Conservation (phyloP, 2,797 vertebrate species). For the Rhynchotus rufescens region DNA sequence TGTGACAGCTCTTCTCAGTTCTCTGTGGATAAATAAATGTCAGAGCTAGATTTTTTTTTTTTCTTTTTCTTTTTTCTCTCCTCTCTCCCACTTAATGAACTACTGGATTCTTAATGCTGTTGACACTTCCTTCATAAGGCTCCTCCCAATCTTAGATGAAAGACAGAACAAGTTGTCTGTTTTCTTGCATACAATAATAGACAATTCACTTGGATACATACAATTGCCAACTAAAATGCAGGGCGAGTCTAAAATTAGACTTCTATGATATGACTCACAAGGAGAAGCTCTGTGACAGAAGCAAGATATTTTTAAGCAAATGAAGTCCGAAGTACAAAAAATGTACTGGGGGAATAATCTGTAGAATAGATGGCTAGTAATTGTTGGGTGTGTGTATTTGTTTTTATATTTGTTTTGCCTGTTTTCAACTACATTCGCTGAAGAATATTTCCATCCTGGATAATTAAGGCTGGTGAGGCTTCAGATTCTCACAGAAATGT, state of each 20-base stretch:
- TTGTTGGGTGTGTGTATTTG: neutral
- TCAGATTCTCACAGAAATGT: neutral
- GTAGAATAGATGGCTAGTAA: constrained; percentile 8
- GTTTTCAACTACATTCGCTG: neutral
- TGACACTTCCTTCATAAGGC: constrained; percentile 1
- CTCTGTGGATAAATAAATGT: neutral
- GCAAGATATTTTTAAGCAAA: constrained; percentile 40
- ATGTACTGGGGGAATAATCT: neutral
- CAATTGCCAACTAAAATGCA: constrained; percentile 23
- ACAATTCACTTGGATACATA: constrained; percentile 1
- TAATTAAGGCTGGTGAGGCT: neutral
- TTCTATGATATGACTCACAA: constrained; percentile 57
- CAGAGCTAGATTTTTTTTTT: neutral
- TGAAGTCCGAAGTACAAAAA: constrained; percentile 35
- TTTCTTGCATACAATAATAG: constrained; percentile 27
- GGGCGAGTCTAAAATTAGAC: constrained; percentile 49
- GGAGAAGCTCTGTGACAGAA: constrained; percentile 49
- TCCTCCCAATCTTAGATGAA: constrained; percentile 20
- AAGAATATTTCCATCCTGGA: neutral
- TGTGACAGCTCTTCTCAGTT: neutral
- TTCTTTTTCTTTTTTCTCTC: too few relatives aligned
- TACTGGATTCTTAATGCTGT: neutral
- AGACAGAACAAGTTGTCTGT: constrained; percentile 25
- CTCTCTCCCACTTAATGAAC: neutral
- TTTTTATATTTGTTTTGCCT: neutral